Evolutionary conservation across 2,888 invertebrate genomes (phyloP).

Genomic region (Dusona sp.): DNA sequence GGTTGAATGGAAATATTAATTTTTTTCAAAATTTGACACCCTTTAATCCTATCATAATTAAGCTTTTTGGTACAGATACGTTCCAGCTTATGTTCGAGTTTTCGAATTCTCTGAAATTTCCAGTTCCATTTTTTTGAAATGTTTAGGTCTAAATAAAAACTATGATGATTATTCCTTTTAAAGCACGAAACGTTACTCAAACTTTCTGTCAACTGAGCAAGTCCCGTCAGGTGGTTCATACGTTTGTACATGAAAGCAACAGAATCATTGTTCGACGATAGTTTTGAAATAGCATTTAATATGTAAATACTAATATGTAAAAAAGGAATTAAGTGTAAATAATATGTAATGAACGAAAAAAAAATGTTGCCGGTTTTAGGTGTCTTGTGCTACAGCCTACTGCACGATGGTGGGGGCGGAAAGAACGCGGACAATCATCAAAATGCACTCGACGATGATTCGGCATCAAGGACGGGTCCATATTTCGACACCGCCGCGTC

Average conservation of each 20-base stretch:
- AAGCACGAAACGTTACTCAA: too few species aligned
- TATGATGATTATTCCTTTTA: too few species aligned
- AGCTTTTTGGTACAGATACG: not conserved
- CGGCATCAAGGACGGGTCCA: conserved; percentile 88
- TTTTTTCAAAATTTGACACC: not conserved
- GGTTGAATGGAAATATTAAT: not conserved
- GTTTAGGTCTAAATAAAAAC: too few species aligned
- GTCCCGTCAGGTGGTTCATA: not conserved
- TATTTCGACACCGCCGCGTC: conserved; percentile 91
- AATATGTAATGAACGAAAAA: not conserved
- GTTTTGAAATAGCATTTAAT: not conserved
- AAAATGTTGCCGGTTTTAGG: conserved; percentile 75
- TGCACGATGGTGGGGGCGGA: conserved; percentile 75
- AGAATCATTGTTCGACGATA: not conserved
- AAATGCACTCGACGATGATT: conserved; percentile 83
- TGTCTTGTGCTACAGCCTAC: conserved; percentile 77
- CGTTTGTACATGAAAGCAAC: not conserved
- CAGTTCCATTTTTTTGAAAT: too few species aligned
- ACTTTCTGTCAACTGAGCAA: too few species aligned
- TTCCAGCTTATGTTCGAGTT: too few species aligned
- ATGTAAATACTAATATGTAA: too few species aligned
- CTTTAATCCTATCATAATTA: not conserved
- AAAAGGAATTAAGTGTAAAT: too few species aligned
- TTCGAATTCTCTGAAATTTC: too few species aligned
- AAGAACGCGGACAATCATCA: conserved; percentile 84